A percentile compares a stretch with the other conserved stretches of the same genome.
These are phyloP conservation scores for Omphaloscelis lunosa DNA, from an alignment of 2,888 invertebrate genomes.

Conservation along the genomic window DNA sequence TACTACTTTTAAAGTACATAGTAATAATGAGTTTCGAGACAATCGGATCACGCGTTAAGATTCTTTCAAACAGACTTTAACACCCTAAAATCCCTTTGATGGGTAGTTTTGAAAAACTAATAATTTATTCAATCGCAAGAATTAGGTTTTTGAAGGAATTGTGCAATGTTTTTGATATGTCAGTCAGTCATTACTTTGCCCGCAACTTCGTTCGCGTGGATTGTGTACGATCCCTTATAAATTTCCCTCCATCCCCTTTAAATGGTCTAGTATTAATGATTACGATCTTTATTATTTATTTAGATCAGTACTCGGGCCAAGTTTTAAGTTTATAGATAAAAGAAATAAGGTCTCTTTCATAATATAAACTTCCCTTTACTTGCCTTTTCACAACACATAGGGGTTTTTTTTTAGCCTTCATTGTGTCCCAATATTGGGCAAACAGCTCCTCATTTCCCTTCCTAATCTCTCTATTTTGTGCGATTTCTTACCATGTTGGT, in stretches of 20 bases:
- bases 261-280: background rate
- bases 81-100: background rate
- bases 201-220: background rate
- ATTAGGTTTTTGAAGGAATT: no score
- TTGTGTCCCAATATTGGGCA: no score
- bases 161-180: background rate
- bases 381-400: no score
- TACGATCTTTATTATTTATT: background rate
- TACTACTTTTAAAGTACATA: no score
- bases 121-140: no score
- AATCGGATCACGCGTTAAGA: no score
- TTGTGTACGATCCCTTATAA: background rate
- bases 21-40: no score
- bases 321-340: background rate
- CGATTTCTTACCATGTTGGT: background rate
- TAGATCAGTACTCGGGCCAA: background rate
- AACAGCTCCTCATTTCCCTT: no score
- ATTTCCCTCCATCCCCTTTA: background rate
- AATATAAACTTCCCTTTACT: no score
- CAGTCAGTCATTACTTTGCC: background rate
- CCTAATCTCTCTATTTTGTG: background rate
- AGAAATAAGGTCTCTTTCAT: no score
- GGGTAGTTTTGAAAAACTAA: background rate
- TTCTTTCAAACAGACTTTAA: no score
- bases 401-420: no score